Evolutionary conservation across 2,888 invertebrate genomes (phyloP).

Genomic region (Rhagophthalmus giganteus): DNA sequence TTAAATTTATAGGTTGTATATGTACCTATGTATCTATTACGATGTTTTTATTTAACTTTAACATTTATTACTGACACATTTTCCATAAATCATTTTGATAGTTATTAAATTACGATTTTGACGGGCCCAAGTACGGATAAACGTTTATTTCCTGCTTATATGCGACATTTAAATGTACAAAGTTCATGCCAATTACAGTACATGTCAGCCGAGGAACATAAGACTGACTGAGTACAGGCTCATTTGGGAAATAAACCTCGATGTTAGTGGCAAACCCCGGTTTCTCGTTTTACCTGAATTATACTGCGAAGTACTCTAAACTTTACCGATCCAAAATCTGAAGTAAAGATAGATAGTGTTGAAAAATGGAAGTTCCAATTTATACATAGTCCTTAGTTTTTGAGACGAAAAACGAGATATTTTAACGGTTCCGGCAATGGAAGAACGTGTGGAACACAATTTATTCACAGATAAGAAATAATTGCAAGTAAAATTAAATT

Average conservation of each 20-base stretch:
- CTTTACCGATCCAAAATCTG: slow-evolving; percentile 1
- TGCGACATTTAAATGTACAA: slow-evolving; percentile 4
- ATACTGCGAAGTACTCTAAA: too few species aligned
- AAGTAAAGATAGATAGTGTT: neutral
- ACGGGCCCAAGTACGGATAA: neutral
- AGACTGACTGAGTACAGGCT: slow-evolving; percentile 11
- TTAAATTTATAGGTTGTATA: too few species aligned
- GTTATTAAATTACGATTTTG: neutral
- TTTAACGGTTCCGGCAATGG: neutral
- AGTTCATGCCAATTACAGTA: slow-evolving; percentile 11
- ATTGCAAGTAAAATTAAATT: too few species aligned
- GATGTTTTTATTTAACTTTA: too few species aligned
- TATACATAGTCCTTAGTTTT: too few species aligned
- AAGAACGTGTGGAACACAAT: too few species aligned
- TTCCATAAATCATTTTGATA: too few species aligned
- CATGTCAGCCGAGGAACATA: slow-evolving; percentile 4
- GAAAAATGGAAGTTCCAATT: too few species aligned
- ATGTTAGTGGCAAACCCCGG: slow-evolving; percentile 17
- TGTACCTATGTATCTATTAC: too few species aligned
- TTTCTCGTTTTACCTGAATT: neutral
- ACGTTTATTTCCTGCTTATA: neutral
- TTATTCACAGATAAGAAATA: too few species aligned
- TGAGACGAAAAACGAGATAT: too few species aligned
- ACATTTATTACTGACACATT: too few species aligned
- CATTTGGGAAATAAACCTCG: slow-evolving; percentile 30